Conservation (phyloP, 2,888 invertebrate genomes). For the Eubasilissa splendida region DNA sequence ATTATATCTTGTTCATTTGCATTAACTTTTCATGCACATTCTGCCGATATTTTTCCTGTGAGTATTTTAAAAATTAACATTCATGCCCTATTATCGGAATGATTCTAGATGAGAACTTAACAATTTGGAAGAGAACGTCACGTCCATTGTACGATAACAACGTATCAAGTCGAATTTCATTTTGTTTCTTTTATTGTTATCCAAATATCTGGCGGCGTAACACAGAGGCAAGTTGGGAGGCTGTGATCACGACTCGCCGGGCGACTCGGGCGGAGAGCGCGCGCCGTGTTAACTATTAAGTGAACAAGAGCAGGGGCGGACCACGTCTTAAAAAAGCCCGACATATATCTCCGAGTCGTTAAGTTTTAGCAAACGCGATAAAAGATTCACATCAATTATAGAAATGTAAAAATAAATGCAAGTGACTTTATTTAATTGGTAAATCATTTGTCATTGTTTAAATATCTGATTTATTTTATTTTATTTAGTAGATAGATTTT, state of each 20-base stretch:
- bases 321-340: neutral
- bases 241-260: neutral
- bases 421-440: no score
- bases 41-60: no score
- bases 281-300: no score
- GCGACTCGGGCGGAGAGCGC: neutral
- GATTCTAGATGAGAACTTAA: neutral
- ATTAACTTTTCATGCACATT: no score
- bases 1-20: no score
- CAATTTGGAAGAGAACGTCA: neutral
- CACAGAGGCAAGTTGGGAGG: neutral
- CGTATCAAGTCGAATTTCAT: neutral
- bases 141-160: neutral
- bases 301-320: neutral
- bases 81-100: neutral
- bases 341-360: neutral
- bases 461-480: no score
- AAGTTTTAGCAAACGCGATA: no score
- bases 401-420: no score
- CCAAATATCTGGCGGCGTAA: conserved; percentile 4
- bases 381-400: no score
- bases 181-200: conserved; percentile 4
- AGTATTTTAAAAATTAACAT: no score
- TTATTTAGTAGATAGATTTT: no score
- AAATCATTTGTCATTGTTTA: no score